Percentiles rank a stretch among this genome's conserved stretches.
phyloP scores from a whole-genome alignment of 2,888 invertebrate genomes.

The Rotaria macrura region DNA sequence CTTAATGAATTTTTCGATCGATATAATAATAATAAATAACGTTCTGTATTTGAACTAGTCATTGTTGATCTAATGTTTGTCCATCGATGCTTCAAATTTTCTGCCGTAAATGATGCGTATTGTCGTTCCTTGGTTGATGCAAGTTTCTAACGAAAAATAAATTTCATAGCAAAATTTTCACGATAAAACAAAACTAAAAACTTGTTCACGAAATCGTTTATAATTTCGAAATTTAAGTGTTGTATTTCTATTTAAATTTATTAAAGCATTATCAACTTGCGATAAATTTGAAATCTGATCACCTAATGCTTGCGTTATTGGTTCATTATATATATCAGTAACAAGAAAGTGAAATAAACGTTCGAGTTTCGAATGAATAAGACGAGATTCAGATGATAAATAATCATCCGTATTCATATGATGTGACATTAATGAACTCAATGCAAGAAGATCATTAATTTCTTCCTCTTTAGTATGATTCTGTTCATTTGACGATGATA shows the following conservation, averaged over 20 bases:
- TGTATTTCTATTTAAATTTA: neutral
- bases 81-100: neutral
- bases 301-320: neutral
- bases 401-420: neutral
- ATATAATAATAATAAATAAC: neutral
- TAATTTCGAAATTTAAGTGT: conserved; percentile 21
- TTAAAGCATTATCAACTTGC: neutral
- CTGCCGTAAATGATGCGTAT: neutral
- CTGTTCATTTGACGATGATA: neutral
- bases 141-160: neutral
- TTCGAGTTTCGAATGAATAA: neutral
- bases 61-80: neutral
- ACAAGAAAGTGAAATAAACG: neutral
- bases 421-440: neutral
- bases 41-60: neutral
- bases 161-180: no score
- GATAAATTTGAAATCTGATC: neutral
- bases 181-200: neutral
- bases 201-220: conserved; percentile 16
- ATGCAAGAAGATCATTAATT: neutral
- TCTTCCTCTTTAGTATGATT: neutral
- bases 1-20: neutral
- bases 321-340: neutral
- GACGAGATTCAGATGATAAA: neutral
- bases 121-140: neutral